Percentiles rank a stretch among this genome's conserved stretches.
These are phyloP conservation scores for Pycnomerus fuliginosus DNA, from an alignment of 2,888 invertebrate species.

Conservation along the genomic window DNA sequence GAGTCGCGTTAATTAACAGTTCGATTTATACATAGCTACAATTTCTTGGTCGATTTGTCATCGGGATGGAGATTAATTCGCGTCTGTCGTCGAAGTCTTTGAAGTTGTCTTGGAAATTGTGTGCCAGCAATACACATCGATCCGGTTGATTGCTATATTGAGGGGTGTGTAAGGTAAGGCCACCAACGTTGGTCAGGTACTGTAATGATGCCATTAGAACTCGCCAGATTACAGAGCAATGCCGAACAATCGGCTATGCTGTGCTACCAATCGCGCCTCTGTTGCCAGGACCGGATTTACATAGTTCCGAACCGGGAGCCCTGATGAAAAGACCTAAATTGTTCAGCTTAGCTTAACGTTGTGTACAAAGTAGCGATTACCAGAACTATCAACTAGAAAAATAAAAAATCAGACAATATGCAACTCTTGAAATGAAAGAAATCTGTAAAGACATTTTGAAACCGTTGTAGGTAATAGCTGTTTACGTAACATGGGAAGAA, in stretches of 20 bases:
- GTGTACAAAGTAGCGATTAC: background rate
- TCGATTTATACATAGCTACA: constrained; percentile 8
- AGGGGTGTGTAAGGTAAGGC: constrained; percentile 17
- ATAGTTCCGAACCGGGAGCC: background rate
- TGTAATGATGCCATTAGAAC: constrained; percentile 41
- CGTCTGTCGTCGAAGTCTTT: background rate
- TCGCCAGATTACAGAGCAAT: constrained; percentile 47
- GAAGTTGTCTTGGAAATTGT: background rate
- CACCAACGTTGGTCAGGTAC: constrained; percentile 39
- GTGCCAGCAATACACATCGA: constrained; percentile 4
- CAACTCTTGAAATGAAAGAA: too few relatives aligned
- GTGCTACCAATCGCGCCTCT: constrained; percentile 36
- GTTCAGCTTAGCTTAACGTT: background rate
- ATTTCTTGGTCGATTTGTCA: constrained; percentile 8
- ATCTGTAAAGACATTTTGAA: too few relatives aligned
- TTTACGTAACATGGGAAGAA: too few relatives aligned
- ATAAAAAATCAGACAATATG: too few relatives aligned
- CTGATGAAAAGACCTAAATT: background rate
- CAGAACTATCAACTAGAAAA: constrained; percentile 1
- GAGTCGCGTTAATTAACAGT: constrained; percentile 11
- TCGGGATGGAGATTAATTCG: too few relatives aligned
- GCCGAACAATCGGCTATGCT: constrained; percentile 39
- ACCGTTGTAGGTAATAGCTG: too few relatives aligned
- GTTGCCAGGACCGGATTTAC: constrained; percentile 28
- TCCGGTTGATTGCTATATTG: constrained; percentile 6